These are phyloP conservation scores for Drosophila incognita DNA, from an alignment of 2,888 invertebrate species.

Conservation along the genomic window DNA sequence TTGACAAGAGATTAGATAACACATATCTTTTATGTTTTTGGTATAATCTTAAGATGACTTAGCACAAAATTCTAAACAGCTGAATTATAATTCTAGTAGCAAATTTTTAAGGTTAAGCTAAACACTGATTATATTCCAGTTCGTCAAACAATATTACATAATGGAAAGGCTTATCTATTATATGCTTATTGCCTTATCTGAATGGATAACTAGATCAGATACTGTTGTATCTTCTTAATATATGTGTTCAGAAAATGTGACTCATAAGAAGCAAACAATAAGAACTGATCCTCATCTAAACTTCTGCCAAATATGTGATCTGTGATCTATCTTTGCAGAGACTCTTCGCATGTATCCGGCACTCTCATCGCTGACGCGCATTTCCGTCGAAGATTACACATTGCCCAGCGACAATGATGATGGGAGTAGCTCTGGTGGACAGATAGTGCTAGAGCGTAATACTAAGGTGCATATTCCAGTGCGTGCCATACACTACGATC, in stretches of 20 bases:
- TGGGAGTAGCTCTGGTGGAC: constrained; percentile 31
- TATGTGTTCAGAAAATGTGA: background rate
- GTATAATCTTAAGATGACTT: background rate
- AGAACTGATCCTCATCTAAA: background rate
- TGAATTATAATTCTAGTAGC: background rate
- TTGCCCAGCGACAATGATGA: constrained; percentile 65
- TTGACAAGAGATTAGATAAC: background rate
- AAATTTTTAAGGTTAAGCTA: background rate
- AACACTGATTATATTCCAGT: background rate
- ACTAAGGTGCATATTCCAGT: constrained; percentile 80
- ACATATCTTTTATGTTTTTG: background rate
- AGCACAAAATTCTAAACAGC: background rate
- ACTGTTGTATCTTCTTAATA: background rate
- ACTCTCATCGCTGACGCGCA: constrained; percentile 79
- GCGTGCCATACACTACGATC: constrained; percentile 84
- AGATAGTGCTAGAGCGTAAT: constrained; percentile 79
- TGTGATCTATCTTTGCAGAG: constrained; percentile 76
- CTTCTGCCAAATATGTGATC: background rate
- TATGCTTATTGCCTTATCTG: background rate
- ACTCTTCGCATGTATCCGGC: constrained; percentile 85
- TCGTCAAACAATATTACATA: background rate
- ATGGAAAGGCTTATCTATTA: background rate
- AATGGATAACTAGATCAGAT: background rate
- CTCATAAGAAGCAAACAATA: background rate
- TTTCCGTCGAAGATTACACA: constrained; percentile 77